A percentile compares a stretch with the other conserved stretches of the same genome.
These are phyloP conservation scores for Sebastes itinus DNA, from an alignment of 2,797 vertebrate species.

Conservation along the genomic window DNA sequence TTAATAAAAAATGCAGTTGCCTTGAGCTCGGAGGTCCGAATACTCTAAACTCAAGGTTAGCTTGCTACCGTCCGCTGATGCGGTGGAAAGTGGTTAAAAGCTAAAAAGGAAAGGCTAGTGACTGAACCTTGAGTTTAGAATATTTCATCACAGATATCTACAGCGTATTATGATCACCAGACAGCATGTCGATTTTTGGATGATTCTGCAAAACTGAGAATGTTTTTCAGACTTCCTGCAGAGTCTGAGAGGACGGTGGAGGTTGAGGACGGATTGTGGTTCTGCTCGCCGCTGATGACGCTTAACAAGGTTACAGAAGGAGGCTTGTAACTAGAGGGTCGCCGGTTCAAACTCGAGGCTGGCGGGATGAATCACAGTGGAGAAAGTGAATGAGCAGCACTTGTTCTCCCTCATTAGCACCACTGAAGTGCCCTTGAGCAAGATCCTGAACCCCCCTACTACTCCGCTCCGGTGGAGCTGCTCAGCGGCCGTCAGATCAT, in stretches of 20 bases:
- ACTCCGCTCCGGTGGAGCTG: background rate
- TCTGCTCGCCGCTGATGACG: background rate
- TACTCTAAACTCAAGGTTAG: conserved; percentile 10
- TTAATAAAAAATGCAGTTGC: background rate
- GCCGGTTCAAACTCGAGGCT: background rate
- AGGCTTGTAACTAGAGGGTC: background rate
- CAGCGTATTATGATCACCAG: background rate
- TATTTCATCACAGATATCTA: background rate
- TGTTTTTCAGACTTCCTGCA: no score
- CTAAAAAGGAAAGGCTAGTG: background rate
- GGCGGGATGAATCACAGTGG: background rate
- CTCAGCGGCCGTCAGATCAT: background rate
- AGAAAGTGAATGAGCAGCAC: background rate
- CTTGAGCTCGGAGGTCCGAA: conserved; percentile 5
- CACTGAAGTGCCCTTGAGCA: conserved; percentile 4
- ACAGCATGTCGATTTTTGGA: background rate
- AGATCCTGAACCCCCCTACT: background rate
- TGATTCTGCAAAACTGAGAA: background rate
- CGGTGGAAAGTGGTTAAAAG: background rate
- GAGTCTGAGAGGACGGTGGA: background rate
- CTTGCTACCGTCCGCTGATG: background rate
- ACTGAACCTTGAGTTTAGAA: background rate
- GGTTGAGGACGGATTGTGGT: background rate
- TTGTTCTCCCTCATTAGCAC: conserved; percentile 2
- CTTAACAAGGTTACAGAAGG: background rate